Percentiles rank a stretch among this genome's conserved stretches.
Conservation (phyloP, 2,888 invertebrate species). For the Cerastis leucographa region DNA sequence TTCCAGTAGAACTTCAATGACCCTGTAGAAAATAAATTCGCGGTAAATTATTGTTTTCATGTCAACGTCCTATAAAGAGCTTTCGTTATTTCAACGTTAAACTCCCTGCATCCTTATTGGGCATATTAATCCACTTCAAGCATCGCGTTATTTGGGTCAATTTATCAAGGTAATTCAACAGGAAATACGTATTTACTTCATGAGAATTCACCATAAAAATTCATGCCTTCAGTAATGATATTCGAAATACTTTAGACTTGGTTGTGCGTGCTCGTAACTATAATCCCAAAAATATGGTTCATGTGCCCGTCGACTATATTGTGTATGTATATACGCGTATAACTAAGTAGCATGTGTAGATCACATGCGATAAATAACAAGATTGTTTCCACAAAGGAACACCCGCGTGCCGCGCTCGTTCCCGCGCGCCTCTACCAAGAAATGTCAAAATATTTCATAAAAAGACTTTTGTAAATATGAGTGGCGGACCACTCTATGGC, state of each 20-base stretch:
- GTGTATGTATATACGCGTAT: slow-evolving; percentile 37
- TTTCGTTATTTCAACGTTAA: slow-evolving; percentile 48
- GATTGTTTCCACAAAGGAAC: slow-evolving; percentile 81
- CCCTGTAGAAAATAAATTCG: slow-evolving; percentile 35
- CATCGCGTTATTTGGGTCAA: slow-evolving; percentile 66
- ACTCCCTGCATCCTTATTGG: slow-evolving; percentile 48
- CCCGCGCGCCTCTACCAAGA: slow-evolving; percentile 81
- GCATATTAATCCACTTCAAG: slow-evolving; percentile 46
- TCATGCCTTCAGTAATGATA: slow-evolving; percentile 56
- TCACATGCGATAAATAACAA: slow-evolving; percentile 75
- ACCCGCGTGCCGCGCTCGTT: slow-evolving; percentile 72
- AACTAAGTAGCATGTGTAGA: slow-evolving; percentile 59
- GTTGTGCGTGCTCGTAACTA: slow-evolving; percentile 61
- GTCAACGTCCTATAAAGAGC: slow-evolving; percentile 52
- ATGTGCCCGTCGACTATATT: slow-evolving; percentile 42
- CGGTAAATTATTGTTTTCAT: slow-evolving; percentile 52
- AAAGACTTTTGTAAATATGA: slow-evolving; percentile 78
- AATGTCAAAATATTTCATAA: slow-evolving; percentile 89
- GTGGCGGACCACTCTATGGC: slow-evolving; percentile 82
- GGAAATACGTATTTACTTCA: slow-evolving; percentile 66
- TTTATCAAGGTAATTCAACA: slow-evolving; percentile 64
- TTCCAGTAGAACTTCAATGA: slow-evolving; percentile 10
- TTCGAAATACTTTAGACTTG: slow-evolving; percentile 58
- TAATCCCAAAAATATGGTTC: slow-evolving; percentile 62
- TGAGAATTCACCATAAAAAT: slow-evolving; percentile 67